Evolutionary conservation across 2,888 invertebrate genomes (phyloP), one percentile per base, ranked within the genome.

Genomic region (Thera obeliscata): DNA sequence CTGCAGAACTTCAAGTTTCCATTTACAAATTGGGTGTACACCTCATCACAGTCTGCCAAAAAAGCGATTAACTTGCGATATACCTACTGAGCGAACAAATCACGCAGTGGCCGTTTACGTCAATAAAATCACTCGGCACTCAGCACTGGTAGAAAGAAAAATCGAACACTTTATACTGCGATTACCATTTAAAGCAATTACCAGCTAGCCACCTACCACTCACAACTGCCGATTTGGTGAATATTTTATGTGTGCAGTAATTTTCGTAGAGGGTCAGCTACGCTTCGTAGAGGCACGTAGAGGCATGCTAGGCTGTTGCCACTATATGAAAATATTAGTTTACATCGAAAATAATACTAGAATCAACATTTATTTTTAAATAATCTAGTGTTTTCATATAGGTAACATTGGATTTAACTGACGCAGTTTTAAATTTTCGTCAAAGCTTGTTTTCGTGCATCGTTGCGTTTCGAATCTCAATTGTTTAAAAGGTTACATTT

Each of bases 401-500:
- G 12, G 4, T 12, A 49, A 5, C 49, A 49, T 49, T 54, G 52
- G 7, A 54, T 54, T 33, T 35, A 54, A 54, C 22, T 50, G 38
- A 50, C 59, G 55, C 52, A 49, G 50, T 61, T 66, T 56, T 61
- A 58, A 66, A 66, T 70, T 70, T 70, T 61, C 69, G 63, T 36
- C 33, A 8, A 36, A 49, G 49, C n/a, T 66, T 48, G 52, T 38
- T 59, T 60, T 55, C 38, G 50, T 50, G 58, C 58, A 49, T 38
- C 59, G 38, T 12, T 59, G 59, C 22, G 5, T 56, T 43, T 41
- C 49, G n/a, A 8, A 22, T 22, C 22, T 22, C 9, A 8, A 33
- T 22, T 54, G 36, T 38, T 49, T 49, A 12, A n/a, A 12, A 12
- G n/a, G 49, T 49, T 49, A 0, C 7, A 22, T 22, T 22, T 22